Percentiles rank a stretch among this genome's conserved stretches.
phyloP scores from a whole-genome alignment of 2,113 vertebrate species.

The Siphamia tubifer region DNA sequence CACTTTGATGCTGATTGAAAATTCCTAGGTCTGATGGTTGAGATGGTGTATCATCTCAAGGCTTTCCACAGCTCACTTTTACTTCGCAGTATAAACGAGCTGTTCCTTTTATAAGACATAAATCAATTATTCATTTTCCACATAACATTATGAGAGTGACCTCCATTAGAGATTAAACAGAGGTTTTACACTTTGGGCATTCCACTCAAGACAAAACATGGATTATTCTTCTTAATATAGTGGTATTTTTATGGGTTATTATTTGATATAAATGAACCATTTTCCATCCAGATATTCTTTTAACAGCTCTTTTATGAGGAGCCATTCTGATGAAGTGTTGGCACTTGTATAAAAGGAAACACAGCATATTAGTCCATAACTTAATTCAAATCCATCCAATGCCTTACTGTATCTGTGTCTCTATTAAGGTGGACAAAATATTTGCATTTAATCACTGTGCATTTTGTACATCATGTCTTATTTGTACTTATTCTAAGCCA shows the following conservation, averaged over 20 bases:
- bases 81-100: neutral
- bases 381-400: neutral
- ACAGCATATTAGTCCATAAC: neutral
- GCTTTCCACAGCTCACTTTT: neutral
- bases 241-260: neutral
- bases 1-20: neutral
- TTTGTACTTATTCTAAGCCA: slow-evolving; percentile 7
- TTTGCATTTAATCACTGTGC: slow-evolving; percentile 1
- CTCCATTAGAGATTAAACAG: neutral
- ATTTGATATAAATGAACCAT: neutral
- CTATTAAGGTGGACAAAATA: neutral
- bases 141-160: neutral
- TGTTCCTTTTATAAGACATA: too few species aligned
- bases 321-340: too few species aligned
- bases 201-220: neutral
- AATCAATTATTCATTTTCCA: neutral
- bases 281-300: neutral
- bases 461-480: slow-evolving; percentile 37
- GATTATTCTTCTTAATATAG: neutral
- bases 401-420: neutral
- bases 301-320: neutral
- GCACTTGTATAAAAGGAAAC: neutral
- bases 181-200: slow-evolving; percentile 31
- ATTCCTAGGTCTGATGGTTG: neutral
- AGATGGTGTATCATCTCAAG: neutral